Evolutionary conservation across 2,113 vertebrate genomes (phyloP).

Genomic region (Ciconia maguari): DNA sequence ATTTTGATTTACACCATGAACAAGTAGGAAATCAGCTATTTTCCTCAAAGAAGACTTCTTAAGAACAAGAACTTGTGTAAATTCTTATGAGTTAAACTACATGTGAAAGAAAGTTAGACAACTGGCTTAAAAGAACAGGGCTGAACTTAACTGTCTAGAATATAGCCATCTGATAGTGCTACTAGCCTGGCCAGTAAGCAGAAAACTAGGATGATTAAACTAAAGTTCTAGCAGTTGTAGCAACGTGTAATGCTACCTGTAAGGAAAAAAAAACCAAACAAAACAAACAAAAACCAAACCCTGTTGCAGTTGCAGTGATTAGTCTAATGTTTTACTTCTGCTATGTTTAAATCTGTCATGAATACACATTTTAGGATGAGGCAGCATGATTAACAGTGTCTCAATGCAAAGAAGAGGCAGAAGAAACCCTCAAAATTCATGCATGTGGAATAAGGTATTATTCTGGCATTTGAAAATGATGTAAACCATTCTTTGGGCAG

Average conservation of each 20-base stretch:
- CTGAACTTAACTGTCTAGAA: neutral
- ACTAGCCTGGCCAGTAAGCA: neutral
- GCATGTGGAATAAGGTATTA: neutral
- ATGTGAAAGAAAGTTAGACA: neutral
- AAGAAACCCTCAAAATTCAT: neutral
- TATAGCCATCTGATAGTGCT: neutral
- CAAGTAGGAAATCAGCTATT: neutral
- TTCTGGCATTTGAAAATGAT: neutral
- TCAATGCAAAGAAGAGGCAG: neutral
- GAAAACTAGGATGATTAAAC: neutral
- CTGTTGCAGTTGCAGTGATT: neutral
- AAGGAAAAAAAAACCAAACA: neutral
- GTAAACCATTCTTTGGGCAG: neutral
- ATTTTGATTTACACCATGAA: neutral
- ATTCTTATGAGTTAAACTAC: neutral
- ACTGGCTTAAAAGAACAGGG: neutral
- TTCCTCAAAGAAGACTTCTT: neutral
- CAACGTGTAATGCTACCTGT: neutral
- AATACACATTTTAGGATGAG: neutral
- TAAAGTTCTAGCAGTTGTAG: neutral
- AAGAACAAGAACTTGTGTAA: neutral
- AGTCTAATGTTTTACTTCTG: neutral
- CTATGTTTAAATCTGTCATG: neutral
- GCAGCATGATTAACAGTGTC: neutral
- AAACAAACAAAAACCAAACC: neutral